Evolutionary conservation across 2,888 invertebrate genomes (phyloP), one percentile per base, ranked within the genome.

Genomic region (Acleris holmiana): DNA sequence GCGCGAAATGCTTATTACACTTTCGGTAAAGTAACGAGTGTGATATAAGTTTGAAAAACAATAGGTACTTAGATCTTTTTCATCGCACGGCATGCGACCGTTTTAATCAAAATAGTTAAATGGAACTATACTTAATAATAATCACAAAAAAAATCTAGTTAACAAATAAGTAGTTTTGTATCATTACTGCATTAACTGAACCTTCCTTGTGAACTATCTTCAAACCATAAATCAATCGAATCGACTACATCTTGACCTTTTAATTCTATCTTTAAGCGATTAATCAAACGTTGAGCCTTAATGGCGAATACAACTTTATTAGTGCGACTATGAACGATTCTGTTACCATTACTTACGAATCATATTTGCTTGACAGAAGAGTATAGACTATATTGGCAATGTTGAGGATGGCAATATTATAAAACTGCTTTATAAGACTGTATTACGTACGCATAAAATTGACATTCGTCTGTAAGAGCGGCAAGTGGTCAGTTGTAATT

Each of bases 211-310:
- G 6, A 17, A 17, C 44, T 35, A 44, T 53, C 40, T 40, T 35
- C n/a, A 17, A 3, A 40, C 40, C 47, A 49, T 58, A 58, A 58
- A 58, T 58, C 57, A 49, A 35, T 35, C 29, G 2, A 57, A n/a
- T 47, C 8, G 57, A 21, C 21, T 23, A 6, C 40, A 49, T 49
- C 40, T 49, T 40, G 40, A 49, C 48, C 49, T 49, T 49, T 48
- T 40, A 40, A 40, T 48, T 15, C 48, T n/a, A 47, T 56, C 57
- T 23, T 19, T 29, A 3, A 21, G 21, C n/a, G 10, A 40, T 58
- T 40, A 49, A 58, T 49, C 57, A 49, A 48, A 47, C 4, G 17
- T 2, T 18, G 7, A 54, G 41, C 35, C 57, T 48, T 48, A 46
- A 57, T 19, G 4, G n/a, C 5, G 17, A n/a, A 17, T 19, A n/a